Base-by-base conservation (phyloP, 2,113 vertebrate genomes). In the Elachura formosa region DNA sequence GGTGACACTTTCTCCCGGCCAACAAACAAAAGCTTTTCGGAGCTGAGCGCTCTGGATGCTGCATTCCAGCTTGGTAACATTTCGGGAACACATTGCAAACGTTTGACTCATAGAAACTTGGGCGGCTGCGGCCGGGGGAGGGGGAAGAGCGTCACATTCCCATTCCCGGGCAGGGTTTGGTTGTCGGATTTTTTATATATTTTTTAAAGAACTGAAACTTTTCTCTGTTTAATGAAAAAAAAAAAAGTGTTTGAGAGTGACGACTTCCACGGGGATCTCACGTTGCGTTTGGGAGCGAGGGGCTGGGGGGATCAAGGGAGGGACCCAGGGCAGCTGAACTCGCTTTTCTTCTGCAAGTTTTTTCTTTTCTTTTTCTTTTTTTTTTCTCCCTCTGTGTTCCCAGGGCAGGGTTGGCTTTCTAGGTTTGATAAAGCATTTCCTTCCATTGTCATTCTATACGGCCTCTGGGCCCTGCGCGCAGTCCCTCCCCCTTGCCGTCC, bases 71-170 rank as follows among this genome's bases (percentile, higher is more conserved):
- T 87, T 61, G 94, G 96, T 96, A 97, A 97, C 96, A 97, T 97
- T 96, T 96, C 90, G 94, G 92, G 89, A 97, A 97, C 96, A 90
- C 97, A 97, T 98, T 97, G 94, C 97, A 94, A 97, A 96, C 84
- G 48, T 91, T 97, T 97, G 97, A 98, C 97, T 97, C 97, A 97
- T 95, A 94, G 96, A 89, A 96, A 96, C 96, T 98, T 97, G 97
- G 97, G 94, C 88, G 94, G 90, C 89, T 80, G 87, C 28, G 88
- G 94, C 82, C 48, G 85, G 93, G 96, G 87, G 95, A 87, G 84
- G 95, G 87, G 93, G 89, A 55, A 92, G 71, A 93, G 86, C 87
- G 77, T 89, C 92, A 84, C 95, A 95, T 96, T 95, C 95, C 88
- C 84, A 88, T 90, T 83, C 92, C 88, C 64, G 75, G 89, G 88